These are phyloP conservation scores for Scaptomyza montana DNA, from an alignment of 1,140 invertebrate genomes.

Conservation along the genomic window DNA sequence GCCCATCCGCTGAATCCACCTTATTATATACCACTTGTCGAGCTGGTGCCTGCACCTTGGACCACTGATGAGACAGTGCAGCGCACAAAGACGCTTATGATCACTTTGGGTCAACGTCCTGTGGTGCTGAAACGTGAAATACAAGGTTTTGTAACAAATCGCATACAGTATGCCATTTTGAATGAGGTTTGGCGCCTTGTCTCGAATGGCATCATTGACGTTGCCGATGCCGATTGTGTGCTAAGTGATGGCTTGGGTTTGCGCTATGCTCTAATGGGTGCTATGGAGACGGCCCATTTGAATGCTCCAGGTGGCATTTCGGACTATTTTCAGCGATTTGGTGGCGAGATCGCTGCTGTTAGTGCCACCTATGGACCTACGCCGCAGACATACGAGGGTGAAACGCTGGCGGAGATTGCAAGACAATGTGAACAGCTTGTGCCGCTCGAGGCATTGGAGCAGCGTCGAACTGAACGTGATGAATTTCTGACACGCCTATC, in stretches of 20 bases:
- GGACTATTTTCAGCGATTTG: conserved; percentile 87
- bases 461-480: conserved; percentile 92
- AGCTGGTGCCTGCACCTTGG: conserved; percentile 97
- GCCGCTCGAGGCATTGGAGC: conserved; percentile 88
- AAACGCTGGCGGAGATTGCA: conserved; percentile 86
- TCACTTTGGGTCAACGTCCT: conserved; percentile 94
- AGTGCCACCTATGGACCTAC: conserved; percentile 90
- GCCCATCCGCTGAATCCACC: conserved; percentile 98
- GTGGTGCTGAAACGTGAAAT: conserved; percentile 93
- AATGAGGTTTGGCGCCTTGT: conserved; percentile 97
- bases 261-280: conserved; percentile 96
- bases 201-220: conserved; percentile 91
- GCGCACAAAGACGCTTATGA: conserved; percentile 91
- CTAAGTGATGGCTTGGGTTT: conserved; percentile 97
- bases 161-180: conserved; percentile 97
- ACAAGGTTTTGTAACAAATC: conserved; percentile 95
- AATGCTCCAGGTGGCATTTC: conserved; percentile 95
- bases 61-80: conserved; percentile 85
- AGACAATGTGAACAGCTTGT: conserved; percentile 89
- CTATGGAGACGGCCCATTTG: conserved; percentile 96
- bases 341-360: conserved; percentile 90
- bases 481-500: conserved; percentile 92
- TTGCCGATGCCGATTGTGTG: conserved; percentile 95
- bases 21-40: conserved; percentile 96
- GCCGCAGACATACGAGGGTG: conserved; percentile 88